These are phyloP conservation scores for Drosophila albomicans DNA, from an alignment of 1,140 invertebrate genomes.

Conservation along the genomic window DNA sequence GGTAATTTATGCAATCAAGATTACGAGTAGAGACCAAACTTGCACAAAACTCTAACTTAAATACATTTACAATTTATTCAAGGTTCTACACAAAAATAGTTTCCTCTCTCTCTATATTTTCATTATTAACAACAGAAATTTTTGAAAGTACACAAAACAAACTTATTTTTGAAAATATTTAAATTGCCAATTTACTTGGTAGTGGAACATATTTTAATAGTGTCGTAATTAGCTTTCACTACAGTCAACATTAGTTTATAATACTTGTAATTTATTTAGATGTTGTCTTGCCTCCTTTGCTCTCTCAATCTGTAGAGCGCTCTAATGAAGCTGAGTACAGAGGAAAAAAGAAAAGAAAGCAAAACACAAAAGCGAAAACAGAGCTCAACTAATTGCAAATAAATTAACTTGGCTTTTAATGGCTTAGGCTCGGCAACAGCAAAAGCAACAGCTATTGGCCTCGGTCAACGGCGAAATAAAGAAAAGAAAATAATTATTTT, in stretches of 20 bases:
- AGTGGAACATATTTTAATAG: too few relatives aligned
- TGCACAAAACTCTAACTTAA: neutral
- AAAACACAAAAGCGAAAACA: constrained; percentile 27
- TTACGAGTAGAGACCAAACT: constrained; percentile 14
- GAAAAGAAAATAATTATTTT: constrained; percentile 78
- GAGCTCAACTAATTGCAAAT: constrained; percentile 74
- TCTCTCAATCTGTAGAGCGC: neutral
- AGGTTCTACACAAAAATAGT: neutral
- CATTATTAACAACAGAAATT: too few relatives aligned
- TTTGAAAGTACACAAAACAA: too few relatives aligned
- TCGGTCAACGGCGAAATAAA: constrained; percentile 18
- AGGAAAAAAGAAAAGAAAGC: neutral
- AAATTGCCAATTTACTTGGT: too few relatives aligned
- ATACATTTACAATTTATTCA: constrained; percentile 24
- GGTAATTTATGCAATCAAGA: constrained; percentile 33
- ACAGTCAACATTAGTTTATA: neutral
- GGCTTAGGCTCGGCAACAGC: constrained; percentile 33
- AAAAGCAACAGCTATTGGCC: constrained; percentile 1
- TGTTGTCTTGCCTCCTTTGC: neutral
- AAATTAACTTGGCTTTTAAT: constrained; percentile 73
- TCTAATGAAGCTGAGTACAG: constrained; percentile 9
- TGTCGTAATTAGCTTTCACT: neutral
- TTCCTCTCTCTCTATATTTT: too few relatives aligned
- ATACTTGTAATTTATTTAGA: constrained; percentile 3
- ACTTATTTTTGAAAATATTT: too few relatives aligned